Evolutionary conservation across 2,797 vertebrate species (phyloP).

Genomic region (Neopelma chrysocephalum): DNA sequence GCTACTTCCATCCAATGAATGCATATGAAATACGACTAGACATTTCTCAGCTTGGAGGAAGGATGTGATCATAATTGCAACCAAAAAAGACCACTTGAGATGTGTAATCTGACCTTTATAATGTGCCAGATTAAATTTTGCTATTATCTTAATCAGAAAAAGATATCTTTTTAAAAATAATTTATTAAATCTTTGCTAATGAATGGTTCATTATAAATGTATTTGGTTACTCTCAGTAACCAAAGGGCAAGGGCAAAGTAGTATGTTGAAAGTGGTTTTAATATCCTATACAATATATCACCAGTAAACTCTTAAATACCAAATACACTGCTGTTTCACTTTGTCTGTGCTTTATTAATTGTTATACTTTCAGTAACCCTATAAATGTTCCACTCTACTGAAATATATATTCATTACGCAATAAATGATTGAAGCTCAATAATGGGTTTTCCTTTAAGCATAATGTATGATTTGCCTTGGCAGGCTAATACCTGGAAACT

Average conservation of each 20-base stretch:
- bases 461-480: slow-evolving; percentile 36
- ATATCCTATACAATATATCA: not conserved
- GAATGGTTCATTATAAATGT: not conserved
- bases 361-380: slow-evolving; percentile 19
- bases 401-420: slow-evolving; percentile 39
- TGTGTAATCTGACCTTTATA: not conserved
- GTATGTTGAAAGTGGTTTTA: not conserved
- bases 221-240: not conserved
- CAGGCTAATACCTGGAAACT: not conserved
- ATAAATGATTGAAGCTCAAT: slow-evolving; percentile 39
- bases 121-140: not conserved
- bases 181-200: not conserved
- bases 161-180: not conserved
- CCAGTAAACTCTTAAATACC: not conserved
- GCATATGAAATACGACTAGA: not conserved
- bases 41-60: not conserved
- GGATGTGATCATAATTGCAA: not conserved
- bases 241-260: no score
- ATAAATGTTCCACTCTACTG: slow-evolving; percentile 45
- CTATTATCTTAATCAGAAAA: not conserved
- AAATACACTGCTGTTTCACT: slow-evolving; percentile 6
- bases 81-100: not conserved
- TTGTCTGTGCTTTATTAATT: slow-evolving; percentile 44
- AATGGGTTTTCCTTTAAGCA: slow-evolving; percentile 20
- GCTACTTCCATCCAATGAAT: not conserved